Evolutionary conservation across 2,888 invertebrate species (phyloP).

Genomic region (Atethmia centrago): DNA sequence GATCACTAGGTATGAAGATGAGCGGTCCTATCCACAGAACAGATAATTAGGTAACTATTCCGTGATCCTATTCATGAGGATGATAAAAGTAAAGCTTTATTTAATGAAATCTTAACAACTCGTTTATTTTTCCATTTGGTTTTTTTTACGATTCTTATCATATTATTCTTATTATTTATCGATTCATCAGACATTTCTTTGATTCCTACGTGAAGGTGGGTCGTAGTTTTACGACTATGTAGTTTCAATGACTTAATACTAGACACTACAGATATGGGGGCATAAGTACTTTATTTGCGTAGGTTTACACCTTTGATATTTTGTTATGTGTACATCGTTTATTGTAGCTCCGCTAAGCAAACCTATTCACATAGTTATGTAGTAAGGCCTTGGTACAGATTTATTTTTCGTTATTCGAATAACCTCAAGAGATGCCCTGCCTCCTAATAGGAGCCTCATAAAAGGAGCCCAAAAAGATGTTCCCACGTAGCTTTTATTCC

Average conservation of each 20-base stretch:
- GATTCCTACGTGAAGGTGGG: slow-evolving; percentile 22
- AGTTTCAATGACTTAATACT: slow-evolving; percentile 31
- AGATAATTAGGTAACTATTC: no score
- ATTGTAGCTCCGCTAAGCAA: no score
- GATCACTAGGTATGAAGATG: slow-evolving; percentile 2
- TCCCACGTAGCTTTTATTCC: no score
- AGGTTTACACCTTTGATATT: no score
- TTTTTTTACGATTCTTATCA: slow-evolving; percentile 8
- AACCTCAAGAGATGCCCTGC: background rate
- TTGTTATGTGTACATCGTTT: no score
- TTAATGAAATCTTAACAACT: slow-evolving; percentile 8
- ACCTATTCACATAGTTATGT: no score
- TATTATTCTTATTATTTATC: no score
- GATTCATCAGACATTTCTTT: slow-evolving; percentile 19
- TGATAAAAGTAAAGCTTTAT: background rate
- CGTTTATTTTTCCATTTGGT: slow-evolving; percentile 21
- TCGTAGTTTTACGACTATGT: slow-evolving; percentile 35
- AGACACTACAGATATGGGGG: no score
- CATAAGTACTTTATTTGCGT: no score
- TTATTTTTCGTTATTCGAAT: slow-evolving; percentile 6
- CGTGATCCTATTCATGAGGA: background rate
- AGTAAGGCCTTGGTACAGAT: background rate
- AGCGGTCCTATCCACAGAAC: background rate
- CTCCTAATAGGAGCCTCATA: no score
- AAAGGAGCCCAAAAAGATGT: background rate